Evolutionary conservation across 2,797 vertebrate species (phyloP).

Genomic region (Astyanax mexicanus): DNA sequence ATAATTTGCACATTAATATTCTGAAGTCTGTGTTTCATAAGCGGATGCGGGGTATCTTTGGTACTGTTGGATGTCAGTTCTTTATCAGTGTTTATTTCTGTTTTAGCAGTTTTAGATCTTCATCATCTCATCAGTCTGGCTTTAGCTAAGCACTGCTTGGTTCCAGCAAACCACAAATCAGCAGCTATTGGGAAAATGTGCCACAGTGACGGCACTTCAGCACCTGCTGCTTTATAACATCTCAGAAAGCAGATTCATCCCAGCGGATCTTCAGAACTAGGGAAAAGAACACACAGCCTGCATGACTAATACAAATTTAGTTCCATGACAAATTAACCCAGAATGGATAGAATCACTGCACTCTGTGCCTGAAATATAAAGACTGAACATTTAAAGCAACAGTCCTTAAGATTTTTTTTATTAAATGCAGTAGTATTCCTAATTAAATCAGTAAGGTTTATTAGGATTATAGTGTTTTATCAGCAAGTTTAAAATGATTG

Average conservation of each 20-base stretch:
- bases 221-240: background rate
- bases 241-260: background rate
- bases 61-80: background rate
- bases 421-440: too few species aligned
- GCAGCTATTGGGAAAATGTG: background rate
- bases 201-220: background rate
- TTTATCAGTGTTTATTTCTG: background rate
- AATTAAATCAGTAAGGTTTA: too few species aligned
- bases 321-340: background rate
- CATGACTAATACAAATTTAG: background rate
- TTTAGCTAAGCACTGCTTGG: slow-evolving; percentile 4
- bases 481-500: too few species aligned
- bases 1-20: too few species aligned
- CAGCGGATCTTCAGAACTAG: background rate
- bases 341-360: background rate
- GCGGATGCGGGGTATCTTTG: background rate
- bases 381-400: background rate
- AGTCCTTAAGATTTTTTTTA: too few species aligned
- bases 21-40: background rate
- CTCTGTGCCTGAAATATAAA: background rate
- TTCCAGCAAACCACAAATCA: background rate
- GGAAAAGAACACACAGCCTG: background rate
- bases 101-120: background rate
- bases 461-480: too few species aligned
- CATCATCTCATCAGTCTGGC: background rate